These are phyloP conservation scores for Mormyrus iriodes DNA, from an alignment of 2,113 vertebrate genomes.

Conservation along the genomic window DNA sequence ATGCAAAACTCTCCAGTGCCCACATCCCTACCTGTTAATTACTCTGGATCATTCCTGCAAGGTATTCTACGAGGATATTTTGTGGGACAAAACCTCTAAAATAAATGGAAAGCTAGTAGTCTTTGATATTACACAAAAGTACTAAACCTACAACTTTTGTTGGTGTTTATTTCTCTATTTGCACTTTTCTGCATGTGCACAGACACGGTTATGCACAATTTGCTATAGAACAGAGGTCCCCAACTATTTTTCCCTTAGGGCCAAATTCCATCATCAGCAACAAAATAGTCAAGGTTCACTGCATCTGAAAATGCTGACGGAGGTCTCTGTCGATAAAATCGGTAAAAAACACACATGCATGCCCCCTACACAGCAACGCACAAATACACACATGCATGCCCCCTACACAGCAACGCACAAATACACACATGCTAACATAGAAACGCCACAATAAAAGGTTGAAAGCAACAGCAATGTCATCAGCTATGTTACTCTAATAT, in stretches of 20 bases:
- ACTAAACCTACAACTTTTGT: neutral
- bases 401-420: neutral
- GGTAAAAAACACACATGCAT: neutral
- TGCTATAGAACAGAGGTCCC: neutral
- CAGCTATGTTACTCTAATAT: too few relatives aligned
- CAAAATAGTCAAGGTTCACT: neutral
- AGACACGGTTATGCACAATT: neutral
- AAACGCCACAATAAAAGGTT: neutral
- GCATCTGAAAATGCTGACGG: neutral
- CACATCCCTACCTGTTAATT: neutral
- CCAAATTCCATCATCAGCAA: neutral
- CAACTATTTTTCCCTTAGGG: neutral
- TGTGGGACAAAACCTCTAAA: neutral
- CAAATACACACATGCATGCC: neutral
- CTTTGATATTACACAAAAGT: neutral
- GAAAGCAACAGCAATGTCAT: too few relatives aligned
- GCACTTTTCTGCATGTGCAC: neutral
- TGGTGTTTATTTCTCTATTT: neutral
- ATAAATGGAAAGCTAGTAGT: neutral
- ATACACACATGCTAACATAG: neutral
- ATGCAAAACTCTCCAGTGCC: neutral
- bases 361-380: neutral
- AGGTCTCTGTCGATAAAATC: neutral
- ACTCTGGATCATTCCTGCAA: neutral
- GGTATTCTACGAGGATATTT: neutral